These are phyloP conservation scores for Melanostoma scalare DNA, from an alignment of 2,888 invertebrate species.

Conservation along the genomic window DNA sequence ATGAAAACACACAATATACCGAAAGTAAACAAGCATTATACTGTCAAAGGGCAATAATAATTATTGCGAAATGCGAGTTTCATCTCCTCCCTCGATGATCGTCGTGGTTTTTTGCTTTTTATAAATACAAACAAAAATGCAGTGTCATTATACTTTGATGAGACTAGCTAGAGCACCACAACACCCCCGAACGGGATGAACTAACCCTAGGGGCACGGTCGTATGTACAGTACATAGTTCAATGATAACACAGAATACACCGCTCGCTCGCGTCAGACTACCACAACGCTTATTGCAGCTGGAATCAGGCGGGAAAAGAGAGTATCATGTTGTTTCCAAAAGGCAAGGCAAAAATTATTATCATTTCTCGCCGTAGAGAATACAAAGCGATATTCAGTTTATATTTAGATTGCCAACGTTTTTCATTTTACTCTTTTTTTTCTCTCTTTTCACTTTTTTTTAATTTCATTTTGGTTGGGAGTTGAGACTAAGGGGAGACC, in stretches of 20 bases:
- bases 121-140: constrained; percentile 10
- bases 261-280: too few relatives aligned
- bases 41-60: constrained; percentile 27
- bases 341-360: constrained; percentile 30
- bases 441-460: neutral
- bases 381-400: constrained; percentile 9
- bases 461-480: constrained; percentile 23
- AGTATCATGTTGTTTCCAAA: too few relatives aligned
- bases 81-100: neutral
- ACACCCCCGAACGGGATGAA: neutral
- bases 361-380: constrained; percentile 14
- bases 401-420: constrained; percentile 48
- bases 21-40: constrained; percentile 4
- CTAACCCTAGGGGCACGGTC: neutral
- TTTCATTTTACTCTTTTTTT: neutral
- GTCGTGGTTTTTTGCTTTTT: neutral
- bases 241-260: neutral
- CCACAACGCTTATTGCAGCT: too few relatives aligned
- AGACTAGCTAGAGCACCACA: neutral
- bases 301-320: too few relatives aligned
- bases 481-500: neutral
- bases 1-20: too few relatives aligned
- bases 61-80: constrained; percentile 46
- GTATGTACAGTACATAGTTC: neutral
- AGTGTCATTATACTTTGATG: constrained; percentile 14